A percentile compares a stretch with the other conserved stretches of the same genome.
These are phyloP conservation scores for Equus przewalskii DNA, from an alignment of 2,113 vertebrate species.

Conservation along the genomic window DNA sequence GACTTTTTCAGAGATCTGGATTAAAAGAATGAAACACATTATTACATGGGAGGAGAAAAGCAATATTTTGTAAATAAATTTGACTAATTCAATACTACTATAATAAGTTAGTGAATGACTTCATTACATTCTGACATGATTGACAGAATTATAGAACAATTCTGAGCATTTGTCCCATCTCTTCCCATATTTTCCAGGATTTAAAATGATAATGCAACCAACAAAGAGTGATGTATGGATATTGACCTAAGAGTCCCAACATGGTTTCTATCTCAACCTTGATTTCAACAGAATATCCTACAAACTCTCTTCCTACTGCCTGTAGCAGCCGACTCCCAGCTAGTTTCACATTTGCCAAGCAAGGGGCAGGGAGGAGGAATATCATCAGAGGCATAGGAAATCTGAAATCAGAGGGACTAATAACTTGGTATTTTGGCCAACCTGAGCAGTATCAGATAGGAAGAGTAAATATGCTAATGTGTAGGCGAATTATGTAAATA, in stretches of 20 bases:
- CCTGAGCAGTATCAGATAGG: not conserved
- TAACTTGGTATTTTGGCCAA: not conserved
- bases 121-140: not conserved
- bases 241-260: not conserved
- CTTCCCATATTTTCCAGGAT: not conserved
- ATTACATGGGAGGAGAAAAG: not conserved
- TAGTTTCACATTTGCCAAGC: not conserved
- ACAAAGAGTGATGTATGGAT: not conserved
- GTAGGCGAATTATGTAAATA: not conserved
- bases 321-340: accelerated
- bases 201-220: not conserved
- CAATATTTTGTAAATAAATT: not conserved
- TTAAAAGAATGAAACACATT: not conserved
- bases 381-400: not conserved
- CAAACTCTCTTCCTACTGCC: not conserved
- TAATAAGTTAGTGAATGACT: not conserved
- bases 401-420: not conserved
- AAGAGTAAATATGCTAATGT: not conserved
- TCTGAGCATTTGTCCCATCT: not conserved
- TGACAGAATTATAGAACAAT: not conserved
- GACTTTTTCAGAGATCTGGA: not conserved
- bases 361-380: not conserved
- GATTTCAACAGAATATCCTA: not conserved
- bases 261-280: not conserved
- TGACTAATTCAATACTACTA: not conserved